These are phyloP conservation scores for Antheraea mylitta DNA, from an alignment of 1,140 invertebrate genomes.

Conservation along the genomic window DNA sequence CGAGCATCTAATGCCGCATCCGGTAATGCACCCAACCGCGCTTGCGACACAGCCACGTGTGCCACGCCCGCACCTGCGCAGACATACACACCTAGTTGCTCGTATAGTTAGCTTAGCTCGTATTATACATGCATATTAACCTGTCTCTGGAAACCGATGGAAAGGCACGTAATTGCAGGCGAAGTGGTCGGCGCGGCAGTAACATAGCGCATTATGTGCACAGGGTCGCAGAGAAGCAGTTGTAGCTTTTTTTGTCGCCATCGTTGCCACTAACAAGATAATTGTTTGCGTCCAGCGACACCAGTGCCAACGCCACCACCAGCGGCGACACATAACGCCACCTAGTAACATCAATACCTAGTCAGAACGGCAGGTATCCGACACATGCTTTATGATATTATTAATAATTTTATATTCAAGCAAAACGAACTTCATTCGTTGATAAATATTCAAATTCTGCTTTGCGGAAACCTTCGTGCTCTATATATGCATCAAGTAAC, in stretches of 20 bases:
- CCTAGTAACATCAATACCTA: background rate
- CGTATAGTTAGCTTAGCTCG: background rate
- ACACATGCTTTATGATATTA: background rate
- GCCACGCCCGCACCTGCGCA: conserved; percentile 32
- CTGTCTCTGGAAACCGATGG: conserved; percentile 46
- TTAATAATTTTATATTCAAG: background rate
- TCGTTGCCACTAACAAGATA: conserved; percentile 13
- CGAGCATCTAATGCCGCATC: conserved; percentile 48
- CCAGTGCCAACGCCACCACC: conserved; percentile 2
- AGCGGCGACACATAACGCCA: background rate
- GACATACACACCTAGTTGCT: background rate
- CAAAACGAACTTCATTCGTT: no score
- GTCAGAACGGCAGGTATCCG: background rate
- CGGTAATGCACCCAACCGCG: conserved; percentile 41
- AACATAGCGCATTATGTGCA: conserved; percentile 37
- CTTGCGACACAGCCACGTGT: conserved; percentile 50
- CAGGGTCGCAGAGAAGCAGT: conserved; percentile 20
- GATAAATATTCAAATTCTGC: no score
- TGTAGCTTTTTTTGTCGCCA: conserved; percentile 12
- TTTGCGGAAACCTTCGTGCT: no score
- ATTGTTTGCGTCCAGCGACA: conserved; percentile 3
- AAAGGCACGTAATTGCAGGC: conserved; percentile 49
- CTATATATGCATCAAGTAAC: no score
- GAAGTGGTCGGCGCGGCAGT: conserved; percentile 43
- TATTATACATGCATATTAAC: conserved; percentile 18